Percentiles rank a stretch among this genome's conserved stretches.
Conservation (phyloP, 1,140 invertebrate species). For the Magallana gigas region DNA sequence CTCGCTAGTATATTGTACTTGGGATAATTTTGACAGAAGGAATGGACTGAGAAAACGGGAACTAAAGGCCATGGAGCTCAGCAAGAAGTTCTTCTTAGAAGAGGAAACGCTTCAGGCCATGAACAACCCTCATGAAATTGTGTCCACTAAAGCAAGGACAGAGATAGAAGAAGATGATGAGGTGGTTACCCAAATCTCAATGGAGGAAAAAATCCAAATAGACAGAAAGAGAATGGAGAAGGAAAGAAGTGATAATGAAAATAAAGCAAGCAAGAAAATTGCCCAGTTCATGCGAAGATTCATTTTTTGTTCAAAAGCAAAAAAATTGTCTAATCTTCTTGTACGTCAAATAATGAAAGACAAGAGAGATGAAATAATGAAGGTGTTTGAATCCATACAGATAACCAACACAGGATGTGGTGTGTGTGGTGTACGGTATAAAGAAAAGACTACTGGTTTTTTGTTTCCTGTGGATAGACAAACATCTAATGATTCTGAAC, state of each 20-base stretch:
- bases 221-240: conserved; percentile 51
- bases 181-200: neutral
- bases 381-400: conserved; percentile 36
- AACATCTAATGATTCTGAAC: neutral
- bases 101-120: conserved; percentile 5
- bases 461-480: neutral
- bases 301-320: conserved; percentile 33
- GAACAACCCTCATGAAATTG: conserved; percentile 10
- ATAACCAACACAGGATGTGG: conserved; percentile 46
- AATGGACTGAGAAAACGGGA: conserved; percentile 18
- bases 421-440: conserved; percentile 41
- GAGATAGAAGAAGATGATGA: conserved; percentile 47
- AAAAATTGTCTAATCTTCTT: conserved; percentile 15
- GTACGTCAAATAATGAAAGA: conserved; percentile 40
- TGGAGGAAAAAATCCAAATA: conserved; percentile 55
- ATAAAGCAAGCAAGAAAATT: conserved; percentile 51
- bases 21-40: conserved; percentile 36
- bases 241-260: conserved; percentile 48
- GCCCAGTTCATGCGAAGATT: conserved; percentile 42
- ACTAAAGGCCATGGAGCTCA: neutral
- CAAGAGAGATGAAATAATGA: neutral
- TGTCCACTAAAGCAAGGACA: neutral
- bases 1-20: conserved; percentile 54
- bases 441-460: neutral
- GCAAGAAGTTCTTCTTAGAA: neutral